Evolutionary conservation across 1,140 invertebrate species (phyloP).

Genomic region (Magallana gigas): DNA sequence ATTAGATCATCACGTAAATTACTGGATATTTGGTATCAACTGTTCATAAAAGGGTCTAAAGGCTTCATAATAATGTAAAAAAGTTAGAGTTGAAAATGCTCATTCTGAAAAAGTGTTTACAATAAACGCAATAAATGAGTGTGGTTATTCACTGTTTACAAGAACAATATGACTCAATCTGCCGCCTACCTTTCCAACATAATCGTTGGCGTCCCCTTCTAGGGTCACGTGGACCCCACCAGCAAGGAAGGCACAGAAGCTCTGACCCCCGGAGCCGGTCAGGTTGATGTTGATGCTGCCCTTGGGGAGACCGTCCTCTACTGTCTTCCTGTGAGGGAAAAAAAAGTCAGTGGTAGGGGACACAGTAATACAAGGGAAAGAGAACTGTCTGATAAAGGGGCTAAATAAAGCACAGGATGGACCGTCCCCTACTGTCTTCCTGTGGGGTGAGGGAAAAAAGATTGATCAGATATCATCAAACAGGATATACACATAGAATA

Average conservation of each 20-base stretch:
- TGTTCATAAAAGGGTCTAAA: too few relatives aligned
- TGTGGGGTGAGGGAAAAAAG: too few relatives aligned
- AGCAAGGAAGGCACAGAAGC: slow-evolving; percentile 98
- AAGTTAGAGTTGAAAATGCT: too few relatives aligned
- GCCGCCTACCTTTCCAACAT: slow-evolving; percentile 89
- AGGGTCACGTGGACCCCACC: slow-evolving; percentile 93
- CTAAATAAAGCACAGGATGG: slow-evolving; percentile 42
- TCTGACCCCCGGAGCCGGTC: slow-evolving; percentile 97
- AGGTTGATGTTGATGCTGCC: slow-evolving; percentile 92
- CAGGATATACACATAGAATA: background rate
- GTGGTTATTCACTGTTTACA: too few relatives aligned
- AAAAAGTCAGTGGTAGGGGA: background rate
- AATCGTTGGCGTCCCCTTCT: slow-evolving; percentile 99
- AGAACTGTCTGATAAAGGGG: background rate
- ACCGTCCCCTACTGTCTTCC: slow-evolving; percentile 90
- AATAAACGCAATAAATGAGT: too few relatives aligned
- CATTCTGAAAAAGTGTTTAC: too few relatives aligned
- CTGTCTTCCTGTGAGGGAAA: slow-evolving; percentile 86
- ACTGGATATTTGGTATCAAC: too few relatives aligned
- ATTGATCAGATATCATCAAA: too few relatives aligned
- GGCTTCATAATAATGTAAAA: too few relatives aligned
- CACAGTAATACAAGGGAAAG: background rate
- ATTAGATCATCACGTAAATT: too few relatives aligned
- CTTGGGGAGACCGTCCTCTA: slow-evolving; percentile 92
- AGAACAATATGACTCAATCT: too few relatives aligned